phyloP scores from a whole-genome alignment of 1,140 invertebrate species.

The Rhopalosiphum maidis region DNA sequence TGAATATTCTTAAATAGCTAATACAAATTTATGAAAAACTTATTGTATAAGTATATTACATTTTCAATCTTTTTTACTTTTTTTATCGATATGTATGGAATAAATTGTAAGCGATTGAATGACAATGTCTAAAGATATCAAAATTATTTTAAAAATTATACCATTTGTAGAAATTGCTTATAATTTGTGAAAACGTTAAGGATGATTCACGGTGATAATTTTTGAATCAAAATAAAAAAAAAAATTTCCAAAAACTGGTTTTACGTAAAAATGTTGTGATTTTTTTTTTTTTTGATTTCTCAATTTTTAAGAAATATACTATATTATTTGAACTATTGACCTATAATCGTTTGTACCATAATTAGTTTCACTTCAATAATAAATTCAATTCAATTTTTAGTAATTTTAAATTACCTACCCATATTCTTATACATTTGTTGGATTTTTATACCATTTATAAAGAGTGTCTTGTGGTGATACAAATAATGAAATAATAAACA shows the following conservation, averaged over 20 bases:
- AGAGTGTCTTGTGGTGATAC: neutral
- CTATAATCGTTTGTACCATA: no score
- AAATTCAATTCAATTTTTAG: neutral
- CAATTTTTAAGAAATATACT: neutral
- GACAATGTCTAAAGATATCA: no score
- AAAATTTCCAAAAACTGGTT: neutral
- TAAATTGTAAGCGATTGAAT: no score
- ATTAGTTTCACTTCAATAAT: neutral
- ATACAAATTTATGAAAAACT: no score
- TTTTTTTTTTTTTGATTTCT: no score
- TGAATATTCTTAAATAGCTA: no score
- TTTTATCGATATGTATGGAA: no score
- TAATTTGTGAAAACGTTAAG: no score
- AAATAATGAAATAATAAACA: neutral
- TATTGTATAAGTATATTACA: no score
- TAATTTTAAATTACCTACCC: neutral
- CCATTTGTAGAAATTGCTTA: no score
- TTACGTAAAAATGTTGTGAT: neutral
- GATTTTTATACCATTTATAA: neutral
- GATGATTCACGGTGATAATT: no score
- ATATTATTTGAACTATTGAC: neutral
- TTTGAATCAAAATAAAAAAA: neutral
- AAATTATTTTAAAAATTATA: neutral
- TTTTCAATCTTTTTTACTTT: no score
- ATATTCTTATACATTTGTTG: neutral